Evolutionary conservation across 1,140 invertebrate species (phyloP).

Genomic region (Hypothenemus hampei): DNA sequence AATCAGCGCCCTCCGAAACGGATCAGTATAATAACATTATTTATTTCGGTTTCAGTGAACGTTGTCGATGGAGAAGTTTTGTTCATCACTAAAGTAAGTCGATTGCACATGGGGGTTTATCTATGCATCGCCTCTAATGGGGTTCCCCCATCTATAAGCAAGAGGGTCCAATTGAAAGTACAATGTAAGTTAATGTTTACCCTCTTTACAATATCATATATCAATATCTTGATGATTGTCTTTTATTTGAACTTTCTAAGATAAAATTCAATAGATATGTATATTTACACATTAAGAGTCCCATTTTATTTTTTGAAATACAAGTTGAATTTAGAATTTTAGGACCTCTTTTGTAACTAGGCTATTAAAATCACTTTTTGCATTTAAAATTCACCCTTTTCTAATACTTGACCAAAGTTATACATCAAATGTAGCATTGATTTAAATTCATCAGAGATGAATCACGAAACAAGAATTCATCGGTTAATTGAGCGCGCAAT

Average conservation of each 20-base stretch:
- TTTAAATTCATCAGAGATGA: neutral
- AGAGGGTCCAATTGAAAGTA: conserved; percentile 74
- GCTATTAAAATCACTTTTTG: too few species aligned
- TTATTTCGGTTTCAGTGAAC: conserved; percentile 60
- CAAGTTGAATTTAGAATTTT: too few species aligned
- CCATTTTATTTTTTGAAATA: too few species aligned
- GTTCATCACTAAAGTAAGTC: conserved; percentile 80
- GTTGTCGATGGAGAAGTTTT: conserved; percentile 80
- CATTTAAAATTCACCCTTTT: too few species aligned
- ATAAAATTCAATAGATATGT: too few species aligned
- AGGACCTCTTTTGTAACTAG: too few species aligned
- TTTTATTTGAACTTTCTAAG: too few species aligned
- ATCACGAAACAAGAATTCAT: conserved; percentile 1
- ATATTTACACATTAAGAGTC: too few species aligned
- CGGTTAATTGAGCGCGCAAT: conserved; percentile 15
- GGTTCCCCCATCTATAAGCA: conserved; percentile 82
- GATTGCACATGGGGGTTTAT: conserved; percentile 87
- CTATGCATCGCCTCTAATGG: conserved; percentile 83
- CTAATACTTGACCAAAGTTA: too few species aligned
- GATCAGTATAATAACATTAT: conserved; percentile 18
- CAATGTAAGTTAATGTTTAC: conserved; percentile 69
- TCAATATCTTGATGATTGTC: too few species aligned
- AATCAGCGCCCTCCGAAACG: conserved; percentile 11
- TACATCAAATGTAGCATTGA: too few species aligned
- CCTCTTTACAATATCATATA: too few species aligned